Base-by-base conservation (phyloP, 2,113 vertebrate species). In the Apteryx mantelli region DNA sequence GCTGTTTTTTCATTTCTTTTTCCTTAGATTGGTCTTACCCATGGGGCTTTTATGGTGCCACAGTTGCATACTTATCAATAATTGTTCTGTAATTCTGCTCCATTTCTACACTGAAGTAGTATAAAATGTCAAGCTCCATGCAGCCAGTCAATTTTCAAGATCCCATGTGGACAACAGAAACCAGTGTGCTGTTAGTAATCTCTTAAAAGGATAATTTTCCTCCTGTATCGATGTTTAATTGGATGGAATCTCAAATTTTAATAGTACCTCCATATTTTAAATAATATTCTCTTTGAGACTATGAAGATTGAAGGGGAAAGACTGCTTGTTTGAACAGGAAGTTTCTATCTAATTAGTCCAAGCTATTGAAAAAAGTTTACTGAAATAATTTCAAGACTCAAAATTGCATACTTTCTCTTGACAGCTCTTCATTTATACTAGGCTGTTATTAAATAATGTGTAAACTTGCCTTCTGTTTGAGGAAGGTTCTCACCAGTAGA, bases 51-150 rank as follows among this genome's bases (percentile, higher is more conserved):
- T 97, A 92, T 84, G 66, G 86, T 86, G 53, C 79, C 91, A 94
- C 95, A 96, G 79, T 94, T 96, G 91, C 66, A 94, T 91, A 73
- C 83, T 94, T 95, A 87, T 25, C 89, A 95, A 82, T 97, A 97
- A 97, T 94, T 93, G 79, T 95, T 97, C 93, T 34, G 94, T 95
- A 95, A 96, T 96, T 96, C 91, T 96, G 42, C 88, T 94, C 66
- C 3, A 1, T 95, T 97, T 96, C 91, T 95, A 53, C 28, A 7
- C 70, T 85, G 83, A 56, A 94, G 38, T 46, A 76, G 36, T 96
- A 75, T 77, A 91, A 95, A 95, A 95, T 90, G 93, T 86, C 79
- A 74, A 94, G 69, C 80, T 97, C 69, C 70, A 84, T 2, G 7
- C 58, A 93, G 86, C 58, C 92, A 88, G 86, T 86, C 91, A 83